Evolutionary conservation across 2,113 vertebrate genomes (phyloP), one percentile per base, ranked within the genome.

Genomic region (Triplophysa tibetana): DNA sequence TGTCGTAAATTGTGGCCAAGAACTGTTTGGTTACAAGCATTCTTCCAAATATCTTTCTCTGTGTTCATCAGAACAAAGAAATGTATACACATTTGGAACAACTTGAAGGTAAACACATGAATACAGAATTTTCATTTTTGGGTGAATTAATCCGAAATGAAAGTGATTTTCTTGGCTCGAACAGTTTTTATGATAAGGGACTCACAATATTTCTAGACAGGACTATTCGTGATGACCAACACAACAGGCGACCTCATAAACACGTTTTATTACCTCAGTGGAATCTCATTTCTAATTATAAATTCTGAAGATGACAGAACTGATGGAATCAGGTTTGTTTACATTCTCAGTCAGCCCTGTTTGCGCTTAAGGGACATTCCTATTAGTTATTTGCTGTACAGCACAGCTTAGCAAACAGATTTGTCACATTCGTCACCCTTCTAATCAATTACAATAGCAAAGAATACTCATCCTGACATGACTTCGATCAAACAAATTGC

Each of bases 331-430:
- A 70, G 61, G 73, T 81, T 80, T 63, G 67, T 78, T 73, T 80
- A 61, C 70, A 83, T 82, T 86, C 81, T 72, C 56, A 73, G 77
- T 65, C 50, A 70, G 23, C 23, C 16, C 41, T 66, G 63, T 77
- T 66, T 80, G 54, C 52, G 62, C 77, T 82, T 13, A 8, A 61
- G 80, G 80, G 64, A 62, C 50, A 80, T 78, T 82, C 82, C 64
- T 33, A 1, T 11, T 17, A 17, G 21, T 70, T 38, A 58, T 65
- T 65, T 75, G 65, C 70, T 81, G 52, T 68, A 64, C 43, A 12
- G 41, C 19, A 68, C 56, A 54, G n/a, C 75, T 54, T 70, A 48
- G 69, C 50, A 75, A 81, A 75, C n/a, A 66, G 45, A 67, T 45
- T 79, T 13, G 38, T 41, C 64, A 54, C 54, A 72, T 52, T 70